Conservation (phyloP, 2,113 vertebrate species). For the Echinops telfairi region DNA sequence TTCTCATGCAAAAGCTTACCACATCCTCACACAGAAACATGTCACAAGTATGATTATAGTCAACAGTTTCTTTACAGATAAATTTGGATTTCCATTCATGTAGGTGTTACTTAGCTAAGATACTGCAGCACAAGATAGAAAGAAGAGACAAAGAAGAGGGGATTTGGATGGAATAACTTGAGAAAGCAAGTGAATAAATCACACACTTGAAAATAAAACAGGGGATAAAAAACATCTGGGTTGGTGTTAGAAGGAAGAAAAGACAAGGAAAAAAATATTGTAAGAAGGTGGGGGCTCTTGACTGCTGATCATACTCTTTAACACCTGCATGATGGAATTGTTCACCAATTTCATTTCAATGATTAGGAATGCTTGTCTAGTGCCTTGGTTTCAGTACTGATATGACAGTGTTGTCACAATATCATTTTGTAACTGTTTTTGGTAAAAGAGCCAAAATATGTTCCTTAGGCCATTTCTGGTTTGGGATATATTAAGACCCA, state of each 20-base stretch:
- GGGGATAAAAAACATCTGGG: slow-evolving; percentile 5
- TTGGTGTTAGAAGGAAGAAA: background rate
- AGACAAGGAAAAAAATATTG: slow-evolving; percentile 1
- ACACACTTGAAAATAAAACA: slow-evolving; percentile 22
- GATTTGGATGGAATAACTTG: background rate
- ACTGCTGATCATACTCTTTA: background rate
- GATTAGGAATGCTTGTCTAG: background rate
- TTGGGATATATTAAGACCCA: slow-evolving; percentile 10
- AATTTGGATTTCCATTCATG: slow-evolving; percentile 26
- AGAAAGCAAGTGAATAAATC: no score
- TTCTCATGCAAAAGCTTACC: slow-evolving; percentile 26
- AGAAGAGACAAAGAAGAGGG: slow-evolving; percentile 7
- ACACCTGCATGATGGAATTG: background rate
- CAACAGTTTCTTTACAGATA: slow-evolving; percentile 20
- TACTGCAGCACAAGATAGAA: slow-evolving; percentile 30
- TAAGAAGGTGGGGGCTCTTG: background rate
- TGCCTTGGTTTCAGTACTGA: slow-evolving; percentile 11
- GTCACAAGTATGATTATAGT: slow-evolving; percentile 37
- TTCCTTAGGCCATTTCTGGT: background rate
- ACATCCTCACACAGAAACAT: slow-evolving; percentile 46
- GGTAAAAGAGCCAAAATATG: slow-evolving; percentile 38
- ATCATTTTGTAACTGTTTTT: slow-evolving; percentile 41
- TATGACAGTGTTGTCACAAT: background rate
- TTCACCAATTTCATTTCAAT: background rate
- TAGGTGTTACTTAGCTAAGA: slow-evolving; percentile 2